Evolutionary conservation across 2,113 vertebrate species (phyloP).

Genomic region (Chunga burmeisteri): DNA sequence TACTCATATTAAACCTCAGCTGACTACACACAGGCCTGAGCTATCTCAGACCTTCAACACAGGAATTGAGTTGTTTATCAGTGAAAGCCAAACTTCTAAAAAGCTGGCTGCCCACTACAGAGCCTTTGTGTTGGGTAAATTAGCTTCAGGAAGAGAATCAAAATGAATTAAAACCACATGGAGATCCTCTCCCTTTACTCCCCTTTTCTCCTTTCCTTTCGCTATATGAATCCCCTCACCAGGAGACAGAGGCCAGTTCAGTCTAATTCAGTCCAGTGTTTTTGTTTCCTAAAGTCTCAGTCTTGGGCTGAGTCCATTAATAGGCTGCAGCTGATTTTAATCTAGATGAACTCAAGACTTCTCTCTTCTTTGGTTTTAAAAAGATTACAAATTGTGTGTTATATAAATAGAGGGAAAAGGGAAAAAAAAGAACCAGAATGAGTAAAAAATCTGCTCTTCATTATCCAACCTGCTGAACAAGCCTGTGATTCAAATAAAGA

Average conservation of each 20-base stretch:
- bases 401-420: constrained; percentile 58
- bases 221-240: constrained; percentile 60
- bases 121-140: constrained; percentile 75
- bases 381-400: constrained; percentile 77
- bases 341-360: constrained; percentile 74
- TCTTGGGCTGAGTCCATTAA: constrained; percentile 74
- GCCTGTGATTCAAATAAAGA: constrained; percentile 54
- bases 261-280: constrained; percentile 78
- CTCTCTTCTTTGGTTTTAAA: constrained; percentile 71
- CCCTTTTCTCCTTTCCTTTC: constrained; percentile 16
- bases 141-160: constrained; percentile 76
- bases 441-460: constrained; percentile 64
- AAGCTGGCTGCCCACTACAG: constrained; percentile 55
- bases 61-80: constrained; percentile 65
- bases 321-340: constrained; percentile 79
- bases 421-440: constrained; percentile 35
- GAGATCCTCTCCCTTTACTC: constrained; percentile 60
- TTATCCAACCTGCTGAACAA: constrained; percentile 54
- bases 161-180: constrained; percentile 80
- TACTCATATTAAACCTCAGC: constrained; percentile 67
- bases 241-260: constrained; percentile 73
- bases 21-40: constrained; percentile 75
- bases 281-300: constrained; percentile 77
- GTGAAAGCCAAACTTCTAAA: constrained; percentile 55
- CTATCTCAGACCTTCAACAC: constrained; percentile 45